phyloP scores from a whole-genome alignment of 2,888 invertebrate species.

The Thera obeliscata region DNA sequence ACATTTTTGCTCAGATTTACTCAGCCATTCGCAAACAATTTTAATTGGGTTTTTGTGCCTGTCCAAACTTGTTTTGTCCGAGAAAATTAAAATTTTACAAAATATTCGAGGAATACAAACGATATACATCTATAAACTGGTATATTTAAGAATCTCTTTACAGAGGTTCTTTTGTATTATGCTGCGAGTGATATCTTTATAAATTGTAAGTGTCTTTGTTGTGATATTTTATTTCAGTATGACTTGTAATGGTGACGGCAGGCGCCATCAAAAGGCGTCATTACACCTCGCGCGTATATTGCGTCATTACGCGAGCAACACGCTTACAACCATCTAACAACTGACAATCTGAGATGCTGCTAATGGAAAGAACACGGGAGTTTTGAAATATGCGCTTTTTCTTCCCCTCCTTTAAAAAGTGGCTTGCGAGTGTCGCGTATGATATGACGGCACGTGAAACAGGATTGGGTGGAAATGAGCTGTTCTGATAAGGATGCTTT shows the following conservation, averaged over 20 bases:
- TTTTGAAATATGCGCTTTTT: constrained; percentile 76
- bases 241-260: constrained; percentile 70
- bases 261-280: constrained; percentile 53
- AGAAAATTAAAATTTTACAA: constrained; percentile 58
- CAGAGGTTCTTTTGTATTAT: constrained; percentile 4
- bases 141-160: constrained; percentile 24
- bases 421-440: constrained; percentile 53
- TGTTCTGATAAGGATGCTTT: constrained; percentile 66
- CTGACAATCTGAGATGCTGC: constrained; percentile 77
- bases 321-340: constrained; percentile 63
- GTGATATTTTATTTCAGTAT: constrained; percentile 65
- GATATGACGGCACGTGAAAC: constrained; percentile 57
- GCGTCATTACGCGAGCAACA: constrained; percentile 71
- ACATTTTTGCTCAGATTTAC: constrained; percentile 74
- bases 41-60: constrained; percentile 78
- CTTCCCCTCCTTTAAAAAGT: constrained; percentile 66
- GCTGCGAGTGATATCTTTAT: constrained; percentile 8
- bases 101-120: constrained; percentile 40
- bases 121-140: constrained; percentile 32
- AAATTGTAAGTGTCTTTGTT: constrained; percentile 32
- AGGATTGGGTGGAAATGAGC: constrained; percentile 76
- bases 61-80: constrained; percentile 68
- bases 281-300: constrained; percentile 59
- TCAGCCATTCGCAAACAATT: constrained; percentile 79
- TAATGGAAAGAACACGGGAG: constrained; percentile 79